Evolutionary conservation across 2,888 invertebrate genomes (phyloP).

Genomic region (Autographa gamma): DNA sequence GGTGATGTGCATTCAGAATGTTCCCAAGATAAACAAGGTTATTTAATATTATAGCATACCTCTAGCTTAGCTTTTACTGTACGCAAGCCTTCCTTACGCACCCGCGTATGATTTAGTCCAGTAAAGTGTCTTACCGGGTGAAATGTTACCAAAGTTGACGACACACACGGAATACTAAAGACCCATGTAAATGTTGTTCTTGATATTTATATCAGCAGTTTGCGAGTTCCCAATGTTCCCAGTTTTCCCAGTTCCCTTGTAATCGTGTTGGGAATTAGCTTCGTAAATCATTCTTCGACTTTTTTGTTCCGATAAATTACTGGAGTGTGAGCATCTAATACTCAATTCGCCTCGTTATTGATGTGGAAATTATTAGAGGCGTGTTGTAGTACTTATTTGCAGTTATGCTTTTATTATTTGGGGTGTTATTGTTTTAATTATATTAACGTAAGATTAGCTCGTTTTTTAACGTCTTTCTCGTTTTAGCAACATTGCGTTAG

Average conservation of each 20-base stretch:
- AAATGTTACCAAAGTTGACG: conserved; percentile 78
- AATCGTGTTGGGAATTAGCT: conserved; percentile 62
- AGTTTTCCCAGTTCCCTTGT: conserved; percentile 56
- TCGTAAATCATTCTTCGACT: conserved; percentile 67
- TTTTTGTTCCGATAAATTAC: conserved; percentile 55
- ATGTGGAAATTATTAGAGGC: conserved; percentile 41
- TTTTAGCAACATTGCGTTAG: no score
- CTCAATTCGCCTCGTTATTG: conserved; percentile 46
- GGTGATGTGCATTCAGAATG: no score
- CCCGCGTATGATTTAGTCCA: conserved; percentile 76
- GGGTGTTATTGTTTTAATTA: not conserved
- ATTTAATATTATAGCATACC: conserved; percentile 11
- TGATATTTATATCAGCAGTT: conserved; percentile 74
- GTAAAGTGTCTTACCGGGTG: conserved; percentile 75
- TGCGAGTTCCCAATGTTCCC: conserved; percentile 55
- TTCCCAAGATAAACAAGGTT: not conserved
- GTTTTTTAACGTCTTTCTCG: no score
- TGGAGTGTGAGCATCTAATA: conserved; percentile 31
- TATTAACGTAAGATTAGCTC: no score
- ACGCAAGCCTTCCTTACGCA: conserved; percentile 44
- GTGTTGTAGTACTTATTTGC: not conserved
- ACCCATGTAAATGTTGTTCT: conserved; percentile 76
- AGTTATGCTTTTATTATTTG: not conserved
- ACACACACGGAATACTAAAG: conserved; percentile 75
- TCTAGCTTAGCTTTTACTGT: conserved; percentile 40